Evolutionary conservation across 2,888 invertebrate genomes (phyloP).

Genomic region (Gastrophysa polygoni): DNA sequence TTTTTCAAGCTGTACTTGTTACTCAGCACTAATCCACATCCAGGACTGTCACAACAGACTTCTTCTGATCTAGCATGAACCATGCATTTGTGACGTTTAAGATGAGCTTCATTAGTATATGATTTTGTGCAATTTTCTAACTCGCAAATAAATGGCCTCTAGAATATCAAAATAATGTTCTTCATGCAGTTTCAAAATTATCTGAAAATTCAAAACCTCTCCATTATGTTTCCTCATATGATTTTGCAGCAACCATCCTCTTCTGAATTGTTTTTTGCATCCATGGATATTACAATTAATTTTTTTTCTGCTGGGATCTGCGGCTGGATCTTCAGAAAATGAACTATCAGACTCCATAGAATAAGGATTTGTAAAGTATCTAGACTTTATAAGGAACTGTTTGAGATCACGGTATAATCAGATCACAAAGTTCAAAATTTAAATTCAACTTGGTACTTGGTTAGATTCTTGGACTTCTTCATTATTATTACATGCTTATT

Average conservation of each 20-base stretch:
- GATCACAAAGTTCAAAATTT: too few species aligned
- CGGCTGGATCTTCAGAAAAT: background rate
- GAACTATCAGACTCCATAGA: background rate
- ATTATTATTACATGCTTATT: background rate
- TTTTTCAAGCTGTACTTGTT: conserved; percentile 47
- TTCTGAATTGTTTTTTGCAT: conserved; percentile 26
- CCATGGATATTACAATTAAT: conserved; percentile 21
- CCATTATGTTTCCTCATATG: conserved; percentile 32
- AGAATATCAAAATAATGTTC: conserved; percentile 14
- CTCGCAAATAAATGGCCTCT: conserved; percentile 45
- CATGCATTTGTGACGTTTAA: conserved; percentile 43
- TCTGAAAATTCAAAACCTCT: conserved; percentile 22
- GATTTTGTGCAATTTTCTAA: conserved; percentile 41
- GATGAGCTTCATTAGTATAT: conserved; percentile 45
- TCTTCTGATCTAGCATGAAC: conserved; percentile 35
- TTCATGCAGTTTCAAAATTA: background rate
- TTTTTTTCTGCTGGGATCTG: conserved; percentile 1
- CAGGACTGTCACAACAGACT: conserved; percentile 35
- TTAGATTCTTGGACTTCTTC: too few species aligned
- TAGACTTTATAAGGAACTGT: too few species aligned
- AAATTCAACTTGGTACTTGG: too few species aligned
- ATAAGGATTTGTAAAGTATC: too few species aligned
- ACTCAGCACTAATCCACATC: conserved; percentile 43
- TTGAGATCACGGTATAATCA: too few species aligned
- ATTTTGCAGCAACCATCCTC: conserved; percentile 20